Base-by-base conservation (phyloP, 2,113 vertebrate genomes). In the Pardalotus punctatus region DNA sequence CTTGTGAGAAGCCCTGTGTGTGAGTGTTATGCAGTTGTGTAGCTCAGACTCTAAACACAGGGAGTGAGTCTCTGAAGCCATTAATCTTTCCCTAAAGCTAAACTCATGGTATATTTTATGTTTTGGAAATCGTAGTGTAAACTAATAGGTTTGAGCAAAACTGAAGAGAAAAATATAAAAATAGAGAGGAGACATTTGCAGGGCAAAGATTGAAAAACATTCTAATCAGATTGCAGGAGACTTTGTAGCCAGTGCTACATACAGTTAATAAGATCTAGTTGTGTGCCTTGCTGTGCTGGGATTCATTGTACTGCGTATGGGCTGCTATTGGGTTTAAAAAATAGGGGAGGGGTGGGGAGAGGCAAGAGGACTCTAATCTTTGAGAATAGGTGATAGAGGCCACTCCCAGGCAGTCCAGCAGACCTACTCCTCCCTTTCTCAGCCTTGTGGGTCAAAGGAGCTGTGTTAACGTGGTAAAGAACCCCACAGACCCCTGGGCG, bases 311-410 rank as follows among this genome's bases (percentile, higher is more conserved):
- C 9, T 10, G 14, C n/a, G 43, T 28, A 29, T 54, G 19, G 12
- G 70, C 66, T 4, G 12, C 28, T 81, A 17, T 43, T 42, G 23
- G 64, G 53, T 48, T 64, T 8, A 1, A 58, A 64, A 87, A 79
- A 33, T 31, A 40, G 11, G 4, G 6, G 11, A 14, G 14, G 11
- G 0, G 0, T 20, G 27, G 10, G 53, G 25, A 85, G 29, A 69
- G 28, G 29, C 36, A 57, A 20, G 18, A 69, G 61, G 35, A 29
- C 23, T 40, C 38, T 70, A 35, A 50, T 74, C 31, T 69, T 73
- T 69, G 28, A 36, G 65, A 78, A 45, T 21, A 23, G 28, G 24
- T 0, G 0, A 51, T 7, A 29, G 38, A 82, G 20, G 18, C 64
- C 11, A 10, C 7, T 18, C 50, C 27, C 16, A 56, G 19, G 27